Conservation (phyloP, 1,140 invertebrate species). For the Aphelinus atriplicis region DNA sequence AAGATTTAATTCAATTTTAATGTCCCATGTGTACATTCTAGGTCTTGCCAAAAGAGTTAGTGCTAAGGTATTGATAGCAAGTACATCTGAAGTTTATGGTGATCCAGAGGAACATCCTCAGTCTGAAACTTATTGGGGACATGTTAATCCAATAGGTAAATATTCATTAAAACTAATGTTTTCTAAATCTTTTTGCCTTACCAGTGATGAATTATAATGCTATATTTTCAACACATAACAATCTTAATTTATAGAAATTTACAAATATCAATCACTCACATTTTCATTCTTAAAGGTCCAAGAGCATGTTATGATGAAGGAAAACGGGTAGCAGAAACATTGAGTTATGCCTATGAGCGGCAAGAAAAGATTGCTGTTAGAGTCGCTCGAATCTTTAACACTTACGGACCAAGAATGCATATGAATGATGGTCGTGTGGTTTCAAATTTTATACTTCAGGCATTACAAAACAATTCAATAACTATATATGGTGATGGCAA, state of each 20-base stretch:
- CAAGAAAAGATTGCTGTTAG: constrained; percentile 95
- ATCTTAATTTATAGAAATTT: no score
- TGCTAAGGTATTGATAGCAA: constrained; percentile 94
- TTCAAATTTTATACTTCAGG: constrained; percentile 98
- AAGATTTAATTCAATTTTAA: constrained; percentile 27
- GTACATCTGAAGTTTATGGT: constrained; percentile 98
- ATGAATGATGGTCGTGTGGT: constrained; percentile 99
- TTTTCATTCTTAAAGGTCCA: constrained; percentile 70
- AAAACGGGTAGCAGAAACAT: constrained; percentile 95
- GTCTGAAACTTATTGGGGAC: constrained; percentile 96
- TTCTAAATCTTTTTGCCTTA: no score
- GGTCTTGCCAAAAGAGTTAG: constrained; percentile 92
- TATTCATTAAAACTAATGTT: background rate
- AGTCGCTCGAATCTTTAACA: constrained; percentile 99
- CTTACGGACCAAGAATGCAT: constrained; percentile 99
- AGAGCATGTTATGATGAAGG: constrained; percentile 99
- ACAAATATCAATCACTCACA: background rate
- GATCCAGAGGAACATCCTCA: constrained; percentile 98
- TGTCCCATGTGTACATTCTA: constrained; percentile 57
- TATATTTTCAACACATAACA: no score
- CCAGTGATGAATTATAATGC: no score
- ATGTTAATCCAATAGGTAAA: constrained; percentile 97
- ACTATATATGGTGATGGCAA: constrained; percentile 97
- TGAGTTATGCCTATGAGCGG: constrained; percentile 96
- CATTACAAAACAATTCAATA: constrained; percentile 92